These are phyloP conservation scores for Gracilinanus agilis DNA, from an alignment of 2,113 vertebrate species.

Conservation along the genomic window DNA sequence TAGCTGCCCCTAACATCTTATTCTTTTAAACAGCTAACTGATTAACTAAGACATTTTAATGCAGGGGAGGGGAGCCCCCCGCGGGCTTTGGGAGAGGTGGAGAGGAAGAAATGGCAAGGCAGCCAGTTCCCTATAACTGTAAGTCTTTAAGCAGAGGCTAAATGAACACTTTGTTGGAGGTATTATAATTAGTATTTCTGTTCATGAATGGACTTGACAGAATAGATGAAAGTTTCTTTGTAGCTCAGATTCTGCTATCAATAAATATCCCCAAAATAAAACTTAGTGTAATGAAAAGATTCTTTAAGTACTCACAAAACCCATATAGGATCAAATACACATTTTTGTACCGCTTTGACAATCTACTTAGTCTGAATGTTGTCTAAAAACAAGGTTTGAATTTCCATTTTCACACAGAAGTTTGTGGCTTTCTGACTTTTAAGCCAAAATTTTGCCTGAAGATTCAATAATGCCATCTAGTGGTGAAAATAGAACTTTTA, in stretches of 20 bases:
- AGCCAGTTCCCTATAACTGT: background rate
- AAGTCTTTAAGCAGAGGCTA: background rate
- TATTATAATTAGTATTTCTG: background rate
- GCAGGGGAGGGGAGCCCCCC: too few relatives aligned
- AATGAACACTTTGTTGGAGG: background rate
- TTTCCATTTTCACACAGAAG: background rate
- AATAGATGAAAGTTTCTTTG: background rate
- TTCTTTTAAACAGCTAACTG: background rate
- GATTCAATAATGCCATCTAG: background rate
- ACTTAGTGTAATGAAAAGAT: background rate
- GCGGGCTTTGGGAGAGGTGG: too few relatives aligned
- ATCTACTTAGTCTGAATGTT: background rate
- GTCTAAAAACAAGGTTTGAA: background rate
- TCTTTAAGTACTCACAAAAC: background rate
- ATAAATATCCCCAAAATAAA: background rate
- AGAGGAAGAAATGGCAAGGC: background rate
- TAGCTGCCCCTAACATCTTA: background rate
- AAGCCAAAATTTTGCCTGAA: background rate
- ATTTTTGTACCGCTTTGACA: background rate
- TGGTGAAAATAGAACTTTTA: background rate
- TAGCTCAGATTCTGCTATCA: background rate
- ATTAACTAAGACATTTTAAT: background rate
- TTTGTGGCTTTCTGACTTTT: background rate
- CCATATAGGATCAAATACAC: background rate
- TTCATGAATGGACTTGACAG: background rate